Base-by-base conservation (phyloP, 2,888 invertebrate genomes). In the Oscheius sp. region DNA sequence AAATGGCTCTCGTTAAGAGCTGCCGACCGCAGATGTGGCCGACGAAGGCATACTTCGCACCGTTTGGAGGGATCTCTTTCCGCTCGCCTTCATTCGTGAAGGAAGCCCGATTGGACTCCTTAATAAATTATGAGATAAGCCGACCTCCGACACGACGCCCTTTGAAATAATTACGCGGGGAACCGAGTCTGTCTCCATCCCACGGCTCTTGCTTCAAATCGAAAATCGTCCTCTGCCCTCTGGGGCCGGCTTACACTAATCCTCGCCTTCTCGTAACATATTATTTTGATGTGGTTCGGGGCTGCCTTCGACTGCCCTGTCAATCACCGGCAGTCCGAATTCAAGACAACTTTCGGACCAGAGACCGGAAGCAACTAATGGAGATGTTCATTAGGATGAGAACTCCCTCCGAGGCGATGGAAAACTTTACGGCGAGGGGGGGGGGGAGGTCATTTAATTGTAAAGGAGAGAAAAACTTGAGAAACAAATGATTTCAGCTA, bases 401-500 rank as follows among this genome's bases (percentile, higher is more conserved):
- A 17, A 20, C 24, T 24, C 30, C 14, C 30, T 12, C 54, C 54
- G 32, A 36, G 54, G 20, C 33, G 54, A 33, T 32, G 33, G 33
- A 47, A 24, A 47, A 6, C 47, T 22, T 47, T 47, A 47, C 47
- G 20, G 24, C 47, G 17, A 14, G 36, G 36, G 36, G 8, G 36
- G 14, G 36, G 14, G 36, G 14, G 47, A 22, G 24, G 5, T 12
- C 4, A 14, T 47, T 22, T 4, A 47, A 2, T 22, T 47, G 14
- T 4, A 22, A 4, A 6, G 22, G 47, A 12, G 41, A 17, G 41
- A 17, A 41, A 41, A 41, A 14, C 26, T 6, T 8, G 12, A 8
- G 50, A 28, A 12, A 9, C 24, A 2, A 20, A 12, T 33, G 14
- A 62, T 77, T 74, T 41, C 73, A 77, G 77, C 24, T 77, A 77